phyloP scores from a whole-genome alignment of 2,113 vertebrate genomes.

The Chaetorhynchus papuensis region DNA sequence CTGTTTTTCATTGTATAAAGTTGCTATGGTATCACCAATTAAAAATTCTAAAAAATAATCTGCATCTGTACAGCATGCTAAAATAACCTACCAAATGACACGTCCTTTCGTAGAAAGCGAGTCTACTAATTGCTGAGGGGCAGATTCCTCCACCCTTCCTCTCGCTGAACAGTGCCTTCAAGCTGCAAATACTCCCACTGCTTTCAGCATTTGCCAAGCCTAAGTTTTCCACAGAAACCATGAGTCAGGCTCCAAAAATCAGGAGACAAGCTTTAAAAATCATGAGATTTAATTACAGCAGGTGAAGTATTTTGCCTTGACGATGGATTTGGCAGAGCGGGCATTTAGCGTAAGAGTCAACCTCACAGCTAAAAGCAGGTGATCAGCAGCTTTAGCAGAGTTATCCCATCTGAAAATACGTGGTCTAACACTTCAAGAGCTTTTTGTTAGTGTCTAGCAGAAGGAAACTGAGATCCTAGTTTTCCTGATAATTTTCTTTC shows the following conservation, averaged over 20 bases:
- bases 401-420: not conserved
- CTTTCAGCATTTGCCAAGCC: constrained; percentile 54
- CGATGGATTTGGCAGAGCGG: not conserved
- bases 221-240: constrained; percentile 59
- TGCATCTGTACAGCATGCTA: constrained; percentile 68
- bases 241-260: constrained; percentile 58
- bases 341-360: not conserved
- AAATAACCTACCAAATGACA: constrained; percentile 67
- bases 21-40: constrained; percentile 69
- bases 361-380: constrained; percentile 10
- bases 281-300: constrained; percentile 37
- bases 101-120: constrained; percentile 65
- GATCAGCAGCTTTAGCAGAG: constrained; percentile 6
- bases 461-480: not conserved
- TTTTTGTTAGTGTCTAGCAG: not conserved
- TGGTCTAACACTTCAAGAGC: constrained; percentile 21
- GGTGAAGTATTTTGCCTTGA: constrained; percentile 27
- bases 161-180: constrained; percentile 54
- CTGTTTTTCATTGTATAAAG: constrained; percentile 67
- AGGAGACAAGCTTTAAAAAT: constrained; percentile 51
- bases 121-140: constrained; percentile 66
- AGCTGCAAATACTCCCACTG: constrained; percentile 64
- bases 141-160: constrained; percentile 63
- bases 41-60: constrained; percentile 69
- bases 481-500: not conserved